phyloP scores from a whole-genome alignment of 2,797 vertebrate species.

The Oophaga sylvatica region DNA sequence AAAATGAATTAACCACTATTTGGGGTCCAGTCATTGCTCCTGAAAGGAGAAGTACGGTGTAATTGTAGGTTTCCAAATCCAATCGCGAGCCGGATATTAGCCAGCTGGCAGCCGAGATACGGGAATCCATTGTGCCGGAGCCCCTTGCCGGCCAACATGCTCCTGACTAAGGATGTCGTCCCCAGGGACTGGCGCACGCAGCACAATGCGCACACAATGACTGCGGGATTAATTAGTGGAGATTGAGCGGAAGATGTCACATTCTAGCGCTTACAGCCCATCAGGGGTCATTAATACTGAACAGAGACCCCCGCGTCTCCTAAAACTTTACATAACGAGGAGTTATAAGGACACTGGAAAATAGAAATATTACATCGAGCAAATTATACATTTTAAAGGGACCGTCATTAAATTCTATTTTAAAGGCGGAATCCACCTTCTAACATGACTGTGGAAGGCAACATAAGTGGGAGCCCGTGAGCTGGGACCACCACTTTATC shows the following conservation, averaged over 20 bases:
- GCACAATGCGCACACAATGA: background rate
- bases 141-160: background rate
- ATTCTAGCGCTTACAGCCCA: background rate
- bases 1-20: conserved; percentile 15
- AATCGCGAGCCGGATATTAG: conserved; percentile 6
- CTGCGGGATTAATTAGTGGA: background rate
- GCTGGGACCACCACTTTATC: too few species aligned
- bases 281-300: background rate
- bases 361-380: too few species aligned
- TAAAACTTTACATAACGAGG: background rate
- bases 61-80: conserved; percentile 45
- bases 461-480: too few species aligned
- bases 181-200: background rate
- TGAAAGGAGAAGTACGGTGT: conserved; percentile 38
- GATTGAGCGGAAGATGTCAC: background rate
- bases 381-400: background rate
- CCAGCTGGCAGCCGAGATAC: conserved; percentile 27
- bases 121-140: background rate
- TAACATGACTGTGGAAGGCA: too few species aligned
- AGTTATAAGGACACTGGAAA: too few species aligned
- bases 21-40: conserved; percentile 40
- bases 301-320: background rate
- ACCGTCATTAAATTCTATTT: background rate
- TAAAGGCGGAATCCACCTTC: background rate
- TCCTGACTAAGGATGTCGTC: background rate